Evolutionary conservation across 2,113 vertebrate species (phyloP), one percentile per base, ranked within the genome.

Genomic region (Zosterops lateralis): DNA sequence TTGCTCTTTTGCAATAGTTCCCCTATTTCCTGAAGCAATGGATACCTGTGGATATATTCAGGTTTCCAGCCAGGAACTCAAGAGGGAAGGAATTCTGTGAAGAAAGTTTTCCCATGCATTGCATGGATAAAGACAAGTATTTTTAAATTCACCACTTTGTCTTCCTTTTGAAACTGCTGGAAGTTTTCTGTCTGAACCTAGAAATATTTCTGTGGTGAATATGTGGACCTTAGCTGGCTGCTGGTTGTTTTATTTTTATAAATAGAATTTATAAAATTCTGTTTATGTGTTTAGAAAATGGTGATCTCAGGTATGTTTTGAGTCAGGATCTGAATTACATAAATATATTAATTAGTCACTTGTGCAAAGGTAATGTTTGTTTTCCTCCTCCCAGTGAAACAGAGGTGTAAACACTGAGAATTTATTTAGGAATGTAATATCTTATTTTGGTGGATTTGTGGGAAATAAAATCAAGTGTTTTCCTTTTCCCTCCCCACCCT

Each of bases 401-500:
- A 68, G 15, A 16, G 81, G 26, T 26, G 21, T 79, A 79, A 82
- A 53, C n/a, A 50, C 21, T 5, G 7, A 76, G 5, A 6, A 45
- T 75, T 87, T 95, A 32, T 54, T 65, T 45, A 73, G 61, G 51
- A 91, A 81, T 42, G 34, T 25, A 64, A 57, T 87, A 84, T 10
- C 66, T 84, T 71, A 84, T 60, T 90, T 87, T 51, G 84, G 54
- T 95, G 74, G 73, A 68, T 57, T 48, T 89, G 18, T 29, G 17
- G 48, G 36, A 17, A 64, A 71, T 68, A 67, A 84, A 91, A 56
- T 21, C 29, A 40, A 84, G 6, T 48, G 40, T 81, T 95, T 95
- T 70, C 73, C 77, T 89, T 96, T 92, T 85, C 28, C 70, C 32
- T 90, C 64, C 50, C 66, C 87, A 73, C 90, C 84, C 81, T 82